These are phyloP conservation scores for Diaprepes abbreviatus DNA, from an alignment of 2,888 invertebrate species.

Conservation along the genomic window DNA sequence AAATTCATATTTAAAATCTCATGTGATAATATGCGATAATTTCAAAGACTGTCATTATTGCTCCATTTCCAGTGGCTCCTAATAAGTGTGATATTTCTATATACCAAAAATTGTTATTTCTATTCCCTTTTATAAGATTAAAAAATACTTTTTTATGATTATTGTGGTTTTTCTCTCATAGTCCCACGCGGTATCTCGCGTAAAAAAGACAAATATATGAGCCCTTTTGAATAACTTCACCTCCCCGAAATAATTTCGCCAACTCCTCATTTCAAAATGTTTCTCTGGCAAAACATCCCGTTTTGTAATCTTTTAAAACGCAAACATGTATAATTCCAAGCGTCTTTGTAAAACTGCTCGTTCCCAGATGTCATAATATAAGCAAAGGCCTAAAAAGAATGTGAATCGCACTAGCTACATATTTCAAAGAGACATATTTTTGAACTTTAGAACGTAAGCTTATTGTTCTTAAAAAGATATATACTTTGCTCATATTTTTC, in stretches of 20 bases:
- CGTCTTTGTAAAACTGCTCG: constrained; percentile 3
- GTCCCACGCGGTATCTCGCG: background rate
- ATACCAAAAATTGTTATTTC: no score
- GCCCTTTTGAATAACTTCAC: background rate
- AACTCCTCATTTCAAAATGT: background rate
- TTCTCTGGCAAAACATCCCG: background rate
- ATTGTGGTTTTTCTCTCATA: background rate
- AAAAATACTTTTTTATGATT: no score
- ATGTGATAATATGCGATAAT: no score
- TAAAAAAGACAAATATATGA: background rate
- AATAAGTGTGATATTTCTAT: no score
- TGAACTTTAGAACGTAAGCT: background rate
- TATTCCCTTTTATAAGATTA: no score
- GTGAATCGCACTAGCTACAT: background rate
- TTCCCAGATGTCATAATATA: background rate
- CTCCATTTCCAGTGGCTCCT: no score
- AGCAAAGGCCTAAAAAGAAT: background rate
- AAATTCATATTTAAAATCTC: no score
- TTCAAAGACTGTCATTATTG: no score
- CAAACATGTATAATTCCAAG: constrained; percentile 1
- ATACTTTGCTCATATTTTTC: background rate
- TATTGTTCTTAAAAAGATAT: background rate
- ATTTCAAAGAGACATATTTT: constrained; percentile 8
- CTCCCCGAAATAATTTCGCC: background rate
- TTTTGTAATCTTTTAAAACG: constrained; percentile 10